Base-by-base conservation (phyloP, 2,113 vertebrate species). In the Pardalotus punctatus region DNA sequence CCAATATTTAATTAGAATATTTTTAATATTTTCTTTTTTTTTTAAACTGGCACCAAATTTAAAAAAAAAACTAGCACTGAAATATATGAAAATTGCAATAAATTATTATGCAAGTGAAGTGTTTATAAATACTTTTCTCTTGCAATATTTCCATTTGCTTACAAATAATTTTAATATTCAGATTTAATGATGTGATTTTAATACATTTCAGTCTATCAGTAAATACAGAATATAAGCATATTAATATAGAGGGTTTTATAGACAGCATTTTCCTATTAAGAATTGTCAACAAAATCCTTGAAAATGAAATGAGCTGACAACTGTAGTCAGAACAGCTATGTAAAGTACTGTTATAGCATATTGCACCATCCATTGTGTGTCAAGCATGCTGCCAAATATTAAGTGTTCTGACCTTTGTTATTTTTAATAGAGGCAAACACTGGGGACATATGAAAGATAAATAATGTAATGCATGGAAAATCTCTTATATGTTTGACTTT, bases 401-500 rank as follows among this genome's bases (percentile, higher is more conserved):
- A 97, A 97, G 88, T 85, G 82, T 94, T 96, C 92, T 95, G 94
- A 96, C 95, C 96, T 96, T 94, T 96, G 65, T 43, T 93, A 76
- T 96, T 97, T 92, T 87, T 97, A 94, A 81, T 87, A 79, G 94
- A 90, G 53, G 66, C 58, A 56, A 82, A 14, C 70, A 58, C 73
- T 47, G 45, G 62, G 76, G 61, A 86, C 60, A 25, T 38, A 27
- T 43, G 61, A 58, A 89, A 91, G 77, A 93, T 66, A 94, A 90
- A 73, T 86, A 88, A 53, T 58, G 38, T 65, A 67, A 81, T 76
- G 77, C 10, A 4, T 69, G 65, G 84, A 62, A 86, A 93, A 89
- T 57, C 65, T 83, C 21, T 81, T 84, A 20, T 23, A 79, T 12
- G 11, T 73, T 64, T 72, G 36, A 62, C 77, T 93, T 91, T 35